Conservation (phyloP, 2,888 invertebrate species). For the Netelia inedita region DNA sequence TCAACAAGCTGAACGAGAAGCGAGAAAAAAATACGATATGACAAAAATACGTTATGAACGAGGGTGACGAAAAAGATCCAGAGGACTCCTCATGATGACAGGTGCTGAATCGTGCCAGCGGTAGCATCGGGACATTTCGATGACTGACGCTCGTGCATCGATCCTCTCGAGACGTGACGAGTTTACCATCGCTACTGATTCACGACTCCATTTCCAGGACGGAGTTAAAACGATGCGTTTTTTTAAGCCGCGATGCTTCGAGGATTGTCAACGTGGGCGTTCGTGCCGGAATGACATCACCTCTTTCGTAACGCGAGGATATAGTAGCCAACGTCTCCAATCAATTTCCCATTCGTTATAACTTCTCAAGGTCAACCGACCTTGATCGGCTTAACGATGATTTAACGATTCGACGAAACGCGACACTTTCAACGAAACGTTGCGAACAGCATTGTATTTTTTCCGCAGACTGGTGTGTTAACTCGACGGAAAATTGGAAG, state of each 20-base stretch:
- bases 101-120: slow-evolving; percentile 27
- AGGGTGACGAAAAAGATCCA: slow-evolving; percentile 28
- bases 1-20: not conserved
- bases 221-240: slow-evolving; percentile 18
- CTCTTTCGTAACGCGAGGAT: not conserved
- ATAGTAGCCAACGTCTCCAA: not conserved
- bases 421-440: not conserved
- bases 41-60: slow-evolving; percentile 14
- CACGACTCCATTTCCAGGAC: slow-evolving; percentile 19
- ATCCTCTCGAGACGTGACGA: slow-evolving; percentile 49
- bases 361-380: slow-evolving; percentile 25
- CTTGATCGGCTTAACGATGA: slow-evolving; percentile 11
- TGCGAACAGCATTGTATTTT: not conserved
- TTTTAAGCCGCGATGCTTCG: slow-evolving; percentile 23
- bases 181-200: slow-evolving; percentile 39
- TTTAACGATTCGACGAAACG: not conserved
- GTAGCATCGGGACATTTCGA: no score
- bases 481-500: not conserved
- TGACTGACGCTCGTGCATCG: slow-evolving; percentile 53
- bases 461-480: no score
- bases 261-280: slow-evolving; percentile 41
- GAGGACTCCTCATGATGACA: slow-evolving; percentile 49
- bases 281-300: slow-evolving; percentile 25
- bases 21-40: not conserved
- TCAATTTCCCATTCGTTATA: slow-evolving; percentile 39